A percentile compares a stretch with the other conserved stretches of the same genome.
Conservation (phyloP, 2,797 vertebrate genomes). For the Brotula barbata region DNA sequence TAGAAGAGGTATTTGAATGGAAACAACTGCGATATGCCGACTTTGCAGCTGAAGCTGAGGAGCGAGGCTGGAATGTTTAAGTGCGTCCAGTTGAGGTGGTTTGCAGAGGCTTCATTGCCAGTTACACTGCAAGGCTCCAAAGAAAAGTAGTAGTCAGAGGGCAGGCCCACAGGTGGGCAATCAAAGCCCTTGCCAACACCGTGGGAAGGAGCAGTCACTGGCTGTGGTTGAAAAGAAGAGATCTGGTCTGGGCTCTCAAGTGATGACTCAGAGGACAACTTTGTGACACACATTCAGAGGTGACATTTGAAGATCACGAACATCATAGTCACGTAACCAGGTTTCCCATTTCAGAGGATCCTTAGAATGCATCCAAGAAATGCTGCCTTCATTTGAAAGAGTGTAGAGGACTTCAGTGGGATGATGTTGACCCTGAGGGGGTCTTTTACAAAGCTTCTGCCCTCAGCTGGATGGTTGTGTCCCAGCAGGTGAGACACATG, state of each 20-base stretch:
- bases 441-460: no score
- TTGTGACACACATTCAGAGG: no score
- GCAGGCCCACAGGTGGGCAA: conserved; percentile 14
- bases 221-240: conserved; percentile 20
- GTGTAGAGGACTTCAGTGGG: no score
- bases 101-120: conserved; percentile 20
- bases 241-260: background rate
- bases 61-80: conserved; percentile 1
- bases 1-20: background rate
- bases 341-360: no score
- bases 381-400: no score
- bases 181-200: conserved; percentile 6
- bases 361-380: no score
- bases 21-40: conserved; percentile 1
- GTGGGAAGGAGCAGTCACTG: conserved; percentile 12
- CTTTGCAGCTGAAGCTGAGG: conserved; percentile 17
- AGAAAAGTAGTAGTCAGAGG: conserved; percentile 21
- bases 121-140: background rate
- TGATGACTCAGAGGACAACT: background rate
- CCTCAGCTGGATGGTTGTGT: no score
- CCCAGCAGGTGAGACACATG: no score
- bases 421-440: no score
- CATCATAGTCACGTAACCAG: no score
- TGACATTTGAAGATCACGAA: no score
- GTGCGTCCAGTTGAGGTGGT: conserved; percentile 15